Conservation (phyloP, 1,140 invertebrate species). For the Drosophila tropicalis region DNA sequence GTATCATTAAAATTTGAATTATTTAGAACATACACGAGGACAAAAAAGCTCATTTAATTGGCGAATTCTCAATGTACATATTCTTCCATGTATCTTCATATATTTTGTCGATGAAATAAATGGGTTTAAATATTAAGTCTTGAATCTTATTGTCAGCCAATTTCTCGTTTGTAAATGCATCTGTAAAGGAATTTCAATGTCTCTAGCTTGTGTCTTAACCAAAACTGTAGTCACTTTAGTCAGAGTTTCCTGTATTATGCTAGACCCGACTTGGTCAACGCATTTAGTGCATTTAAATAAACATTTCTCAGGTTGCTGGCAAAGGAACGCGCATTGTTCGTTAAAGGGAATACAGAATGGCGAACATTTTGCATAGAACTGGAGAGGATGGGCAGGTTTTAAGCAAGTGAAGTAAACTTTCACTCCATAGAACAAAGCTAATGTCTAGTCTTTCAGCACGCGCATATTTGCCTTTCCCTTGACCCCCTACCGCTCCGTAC, state of each 20-base stretch:
- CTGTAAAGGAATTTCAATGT: no score
- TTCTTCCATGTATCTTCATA: no score
- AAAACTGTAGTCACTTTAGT: background rate
- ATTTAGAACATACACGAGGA: no score
- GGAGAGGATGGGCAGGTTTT: slow-evolving; percentile 41
- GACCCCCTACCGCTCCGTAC: background rate
- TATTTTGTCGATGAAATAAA: no score
- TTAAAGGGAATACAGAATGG: slow-evolving; percentile 36
- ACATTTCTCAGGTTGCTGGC: slow-evolving; percentile 63
- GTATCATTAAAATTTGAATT: no score
- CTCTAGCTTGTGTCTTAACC: background rate
- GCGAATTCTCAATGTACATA: no score
- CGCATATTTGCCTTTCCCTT: slow-evolving; percentile 44
- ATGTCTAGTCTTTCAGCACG: slow-evolving; percentile 67
- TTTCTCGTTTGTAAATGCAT: no score
- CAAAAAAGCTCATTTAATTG: no score
- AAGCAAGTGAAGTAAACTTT: slow-evolving; percentile 49
- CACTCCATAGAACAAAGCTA: slow-evolving; percentile 71
- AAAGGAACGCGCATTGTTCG: slow-evolving; percentile 61
- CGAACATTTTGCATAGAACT: slow-evolving; percentile 26
- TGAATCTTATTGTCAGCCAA: no score
- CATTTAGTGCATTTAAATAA: slow-evolving; percentile 81
- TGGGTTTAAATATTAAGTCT: no score
- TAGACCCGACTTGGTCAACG: slow-evolving; percentile 51
- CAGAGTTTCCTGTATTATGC: slow-evolving; percentile 21